phyloP scores from a whole-genome alignment of 2,888 invertebrate species.

The Scaptomyza reducta region DNA sequence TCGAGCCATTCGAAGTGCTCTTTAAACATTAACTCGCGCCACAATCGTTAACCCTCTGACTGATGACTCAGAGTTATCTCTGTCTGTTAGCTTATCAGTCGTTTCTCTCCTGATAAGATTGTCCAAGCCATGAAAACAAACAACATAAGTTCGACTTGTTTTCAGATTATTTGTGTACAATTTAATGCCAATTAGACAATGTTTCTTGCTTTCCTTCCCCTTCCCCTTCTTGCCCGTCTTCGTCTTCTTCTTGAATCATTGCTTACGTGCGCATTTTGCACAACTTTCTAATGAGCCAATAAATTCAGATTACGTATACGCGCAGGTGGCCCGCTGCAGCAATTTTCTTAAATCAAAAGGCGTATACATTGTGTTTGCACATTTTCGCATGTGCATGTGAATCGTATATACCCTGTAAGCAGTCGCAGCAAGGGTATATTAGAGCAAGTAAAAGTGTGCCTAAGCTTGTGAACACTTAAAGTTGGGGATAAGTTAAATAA shows the following conservation, averaged over 20 bases:
- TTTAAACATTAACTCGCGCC: constrained; percentile 27
- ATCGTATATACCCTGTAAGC: constrained; percentile 13
- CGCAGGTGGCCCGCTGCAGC: constrained; percentile 71
- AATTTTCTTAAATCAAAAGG: constrained; percentile 73
- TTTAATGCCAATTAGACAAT: constrained; percentile 64
- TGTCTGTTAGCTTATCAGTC: background rate
- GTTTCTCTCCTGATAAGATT: constrained; percentile 31
- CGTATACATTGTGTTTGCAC: constrained; percentile 7
- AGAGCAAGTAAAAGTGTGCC: background rate
- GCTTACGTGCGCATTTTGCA: constrained; percentile 50
- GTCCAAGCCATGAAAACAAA: background rate
- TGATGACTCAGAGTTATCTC: constrained; percentile 7
- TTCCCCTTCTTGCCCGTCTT: background rate
- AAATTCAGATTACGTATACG: constrained; percentile 78
- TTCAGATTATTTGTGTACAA: constrained; percentile 26
- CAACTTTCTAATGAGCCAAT: constrained; percentile 71
- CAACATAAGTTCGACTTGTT: background rate
- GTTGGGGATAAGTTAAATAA: too few species aligned
- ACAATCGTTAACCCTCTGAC: constrained; percentile 24
- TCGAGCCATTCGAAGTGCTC: background rate
- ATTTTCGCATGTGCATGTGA: constrained; percentile 4
- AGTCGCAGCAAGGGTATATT: background rate
- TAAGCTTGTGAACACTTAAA: too few species aligned
- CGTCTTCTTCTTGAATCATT: background rate
- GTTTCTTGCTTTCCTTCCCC: constrained; percentile 1